Percentiles rank a stretch among this genome's conserved stretches.
Conservation (phyloP, 2,797 vertebrate genomes). For the Alfaro cultratus region DNA sequence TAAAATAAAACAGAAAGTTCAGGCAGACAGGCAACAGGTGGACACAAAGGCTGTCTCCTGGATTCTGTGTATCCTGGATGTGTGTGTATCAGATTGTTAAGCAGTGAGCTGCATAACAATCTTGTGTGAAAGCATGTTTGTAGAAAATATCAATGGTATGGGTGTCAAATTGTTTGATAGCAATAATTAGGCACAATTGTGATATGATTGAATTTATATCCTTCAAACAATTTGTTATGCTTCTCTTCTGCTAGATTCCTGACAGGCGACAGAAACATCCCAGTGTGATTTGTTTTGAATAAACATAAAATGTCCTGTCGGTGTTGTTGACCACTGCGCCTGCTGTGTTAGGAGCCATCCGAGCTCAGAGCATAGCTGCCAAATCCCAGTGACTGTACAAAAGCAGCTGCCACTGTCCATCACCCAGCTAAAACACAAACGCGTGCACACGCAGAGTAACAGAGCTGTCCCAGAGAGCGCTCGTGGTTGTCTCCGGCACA, state of each 20-base stretch:
- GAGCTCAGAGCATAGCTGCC: slow-evolving; percentile 43
- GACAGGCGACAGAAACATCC: background rate
- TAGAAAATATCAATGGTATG: background rate
- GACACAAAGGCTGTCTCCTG: slow-evolving; percentile 77
- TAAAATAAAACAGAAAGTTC: slow-evolving; percentile 82
- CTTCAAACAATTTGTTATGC: background rate
- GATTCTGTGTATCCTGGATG: slow-evolving; percentile 22
- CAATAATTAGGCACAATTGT: background rate
- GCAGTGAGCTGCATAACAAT: background rate
- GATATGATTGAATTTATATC: background rate
- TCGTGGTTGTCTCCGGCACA: slow-evolving; percentile 57
- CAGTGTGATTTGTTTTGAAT: background rate
- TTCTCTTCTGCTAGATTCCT: background rate
- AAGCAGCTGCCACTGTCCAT: slow-evolving; percentile 91
- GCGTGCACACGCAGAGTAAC: slow-evolving; percentile 28
- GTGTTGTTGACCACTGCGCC: slow-evolving; percentile 32
- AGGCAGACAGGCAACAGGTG: slow-evolving; percentile 80
- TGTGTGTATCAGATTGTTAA: slow-evolving; percentile 19
- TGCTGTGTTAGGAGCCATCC: slow-evolving; percentile 14
- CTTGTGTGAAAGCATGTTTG: slow-evolving; percentile 1
- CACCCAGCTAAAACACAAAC: slow-evolving; percentile 60
- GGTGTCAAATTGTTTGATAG: background rate
- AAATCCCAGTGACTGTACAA: slow-evolving; percentile 74
- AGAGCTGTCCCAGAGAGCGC: slow-evolving; percentile 44
- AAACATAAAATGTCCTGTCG: background rate